Evolutionary conservation across 2,888 invertebrate species (phyloP).

Genomic region (Vanessa cardui): DNA sequence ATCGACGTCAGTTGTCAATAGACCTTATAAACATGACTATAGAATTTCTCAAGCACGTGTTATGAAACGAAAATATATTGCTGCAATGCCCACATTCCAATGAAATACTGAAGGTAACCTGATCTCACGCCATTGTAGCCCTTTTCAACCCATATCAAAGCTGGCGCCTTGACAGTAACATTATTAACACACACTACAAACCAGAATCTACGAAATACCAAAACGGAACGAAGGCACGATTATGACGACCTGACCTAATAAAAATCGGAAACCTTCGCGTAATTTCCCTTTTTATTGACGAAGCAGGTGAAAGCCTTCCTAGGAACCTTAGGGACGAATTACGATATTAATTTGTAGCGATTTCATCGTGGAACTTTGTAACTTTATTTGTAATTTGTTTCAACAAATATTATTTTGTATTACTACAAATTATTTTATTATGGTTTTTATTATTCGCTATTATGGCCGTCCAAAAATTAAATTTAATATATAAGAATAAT

Average conservation of each 20-base stretch:
- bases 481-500: no score
- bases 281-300: conserved; percentile 28
- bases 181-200: conserved; percentile 39
- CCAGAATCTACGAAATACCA: conserved; percentile 22
- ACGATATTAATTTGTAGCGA: conserved; percentile 1
- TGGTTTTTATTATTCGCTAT: no score
- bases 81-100: conserved; percentile 25
- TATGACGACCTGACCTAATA: conserved; percentile 33
- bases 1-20: not conserved
- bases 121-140: conserved; percentile 40
- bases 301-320: conserved; percentile 26
- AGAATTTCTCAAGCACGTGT: conserved; percentile 6
- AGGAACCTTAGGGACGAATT: conserved; percentile 17
- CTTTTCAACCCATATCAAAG: conserved; percentile 44
- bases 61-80: conserved; percentile 21
- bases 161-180: conserved; percentile 42
- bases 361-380: not conserved
- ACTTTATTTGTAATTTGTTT: no score
- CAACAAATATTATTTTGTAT: no score
- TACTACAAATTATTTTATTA: no score
- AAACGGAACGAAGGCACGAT: conserved; percentile 22
- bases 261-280: conserved; percentile 30
- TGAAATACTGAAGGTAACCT: conserved; percentile 39
- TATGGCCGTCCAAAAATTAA: no score
- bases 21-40: not conserved